Conservation (phyloP, 2,797 vertebrate genomes). For the Lindbergichthys nudifrons region DNA sequence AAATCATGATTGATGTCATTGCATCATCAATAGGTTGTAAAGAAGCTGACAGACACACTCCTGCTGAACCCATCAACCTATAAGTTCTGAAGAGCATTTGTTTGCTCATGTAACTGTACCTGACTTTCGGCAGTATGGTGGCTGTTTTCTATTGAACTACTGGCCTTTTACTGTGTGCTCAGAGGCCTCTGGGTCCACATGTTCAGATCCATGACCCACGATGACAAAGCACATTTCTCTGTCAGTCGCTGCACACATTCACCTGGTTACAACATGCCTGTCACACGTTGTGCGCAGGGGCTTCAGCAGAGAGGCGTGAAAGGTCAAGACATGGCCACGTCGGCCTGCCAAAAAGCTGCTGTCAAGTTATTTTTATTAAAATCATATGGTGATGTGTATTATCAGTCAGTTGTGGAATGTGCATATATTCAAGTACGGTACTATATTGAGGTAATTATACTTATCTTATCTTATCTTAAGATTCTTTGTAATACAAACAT, state of each 20-base stretch:
- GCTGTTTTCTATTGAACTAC: constrained; percentile 2
- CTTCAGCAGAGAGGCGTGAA: not conserved
- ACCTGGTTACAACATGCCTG: constrained; percentile 14
- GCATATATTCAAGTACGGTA: not conserved
- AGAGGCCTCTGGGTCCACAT: constrained; percentile 7
- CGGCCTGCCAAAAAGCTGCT: not conserved
- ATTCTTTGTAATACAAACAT: no score
- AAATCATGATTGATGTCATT: not conserved
- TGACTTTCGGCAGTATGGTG: not conserved
- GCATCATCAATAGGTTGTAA: constrained; percentile 4
- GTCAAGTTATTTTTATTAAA: no score
- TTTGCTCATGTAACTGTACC: no score
- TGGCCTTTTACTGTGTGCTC: constrained; percentile 5
- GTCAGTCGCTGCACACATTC: constrained; percentile 19
- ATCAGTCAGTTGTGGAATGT: not conserved
- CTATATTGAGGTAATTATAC: no score
- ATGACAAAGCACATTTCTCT: constrained; percentile 60
- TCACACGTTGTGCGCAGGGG: not conserved
- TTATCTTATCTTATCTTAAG: no score
- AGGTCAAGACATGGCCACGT: not conserved
- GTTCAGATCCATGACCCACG: constrained; percentile 25
- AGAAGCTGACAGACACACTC: not conserved
- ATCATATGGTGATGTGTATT: not conserved
- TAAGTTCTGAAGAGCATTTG: no score
- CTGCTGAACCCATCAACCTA: no score